Conservation (phyloP, 2,888 invertebrate species). For the Ommatoiulus sabulosus region DNA sequence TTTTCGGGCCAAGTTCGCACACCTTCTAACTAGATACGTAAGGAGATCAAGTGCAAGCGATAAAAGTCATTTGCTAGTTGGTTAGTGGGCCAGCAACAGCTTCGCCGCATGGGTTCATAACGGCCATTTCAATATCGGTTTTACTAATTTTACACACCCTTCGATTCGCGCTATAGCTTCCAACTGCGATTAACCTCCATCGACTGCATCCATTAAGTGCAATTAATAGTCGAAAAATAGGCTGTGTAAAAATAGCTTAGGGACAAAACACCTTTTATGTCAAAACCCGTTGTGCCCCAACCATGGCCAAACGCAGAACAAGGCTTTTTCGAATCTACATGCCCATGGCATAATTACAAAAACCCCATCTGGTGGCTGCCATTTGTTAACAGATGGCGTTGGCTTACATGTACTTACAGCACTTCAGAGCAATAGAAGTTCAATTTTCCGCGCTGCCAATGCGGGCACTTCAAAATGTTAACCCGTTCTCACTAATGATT, state of each 20-base stretch:
- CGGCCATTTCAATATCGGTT: slow-evolving; percentile 7
- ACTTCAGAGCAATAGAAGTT: neutral
- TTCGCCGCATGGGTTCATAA: slow-evolving; percentile 16
- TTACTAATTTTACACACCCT: slow-evolving; percentile 14
- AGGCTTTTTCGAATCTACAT: neutral
- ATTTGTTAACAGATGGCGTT: slow-evolving; percentile 31
- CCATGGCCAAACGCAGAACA: slow-evolving; percentile 15
- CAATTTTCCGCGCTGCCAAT: neutral
- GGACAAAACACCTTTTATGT: slow-evolving; percentile 6
- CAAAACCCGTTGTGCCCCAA: slow-evolving; percentile 3
- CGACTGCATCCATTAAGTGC: neutral
- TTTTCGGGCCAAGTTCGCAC: slow-evolving; percentile 28
- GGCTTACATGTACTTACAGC: neutral
- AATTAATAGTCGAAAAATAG: neutral
- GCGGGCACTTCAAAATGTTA: neutral
- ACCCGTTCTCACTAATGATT: neutral
- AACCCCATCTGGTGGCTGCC: neutral
- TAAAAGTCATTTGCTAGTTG: neutral
- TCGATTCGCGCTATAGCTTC: neutral
- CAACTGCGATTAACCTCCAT: slow-evolving; percentile 32
- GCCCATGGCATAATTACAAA: neutral
- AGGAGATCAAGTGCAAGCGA: slow-evolving; percentile 16
- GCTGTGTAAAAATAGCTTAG: neutral
- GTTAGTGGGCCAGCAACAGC: neutral
- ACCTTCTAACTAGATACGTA: neutral